Percentiles rank a stretch among this genome's conserved stretches.
phyloP scores from a whole-genome alignment of 2,888 invertebrate species.

The Lingula anatina region DNA sequence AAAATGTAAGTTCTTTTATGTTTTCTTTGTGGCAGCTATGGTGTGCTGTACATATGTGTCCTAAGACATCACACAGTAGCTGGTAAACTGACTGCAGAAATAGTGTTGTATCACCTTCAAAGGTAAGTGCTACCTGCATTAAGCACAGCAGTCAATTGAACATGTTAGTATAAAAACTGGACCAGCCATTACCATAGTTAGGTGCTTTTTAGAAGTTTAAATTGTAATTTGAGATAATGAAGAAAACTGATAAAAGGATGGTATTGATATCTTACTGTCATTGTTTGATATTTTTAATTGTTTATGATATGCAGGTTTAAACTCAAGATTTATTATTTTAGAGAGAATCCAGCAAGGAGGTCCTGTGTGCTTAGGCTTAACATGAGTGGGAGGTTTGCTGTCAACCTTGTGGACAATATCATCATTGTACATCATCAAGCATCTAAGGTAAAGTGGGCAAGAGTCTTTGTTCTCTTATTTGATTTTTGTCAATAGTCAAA shows the following conservation, averaged over 20 bases:
- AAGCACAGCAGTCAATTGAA: no score
- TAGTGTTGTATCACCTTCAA: conserved; percentile 53
- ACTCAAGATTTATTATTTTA: conserved; percentile 14
- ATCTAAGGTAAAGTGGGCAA: conserved; percentile 54
- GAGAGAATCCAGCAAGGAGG: conserved; percentile 54
- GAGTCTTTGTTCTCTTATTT: no score
- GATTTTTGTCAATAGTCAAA: no score
- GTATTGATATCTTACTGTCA: no score
- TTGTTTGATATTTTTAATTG: not conserved
- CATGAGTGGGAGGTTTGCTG: conserved; percentile 84
- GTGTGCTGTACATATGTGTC: conserved; percentile 79
- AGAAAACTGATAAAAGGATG: no score
- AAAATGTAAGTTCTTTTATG: not conserved
- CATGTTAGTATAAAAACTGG: no score
- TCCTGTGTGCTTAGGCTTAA: conserved; percentile 75
- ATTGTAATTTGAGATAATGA: no score
- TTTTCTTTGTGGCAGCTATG: conserved; percentile 56
- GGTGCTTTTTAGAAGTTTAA: no score
- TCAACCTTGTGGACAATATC: conserved; percentile 93
- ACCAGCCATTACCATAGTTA: no score
- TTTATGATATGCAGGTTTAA: not conserved
- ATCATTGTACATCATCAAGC: conserved; percentile 93
- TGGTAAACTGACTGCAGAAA: conserved; percentile 48
- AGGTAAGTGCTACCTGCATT: no score
- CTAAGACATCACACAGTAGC: conserved; percentile 66